Evolutionary conservation across 2,113 vertebrate species (phyloP), one percentile per base, ranked within the genome.

Genomic region (Neogobius melanostomus): DNA sequence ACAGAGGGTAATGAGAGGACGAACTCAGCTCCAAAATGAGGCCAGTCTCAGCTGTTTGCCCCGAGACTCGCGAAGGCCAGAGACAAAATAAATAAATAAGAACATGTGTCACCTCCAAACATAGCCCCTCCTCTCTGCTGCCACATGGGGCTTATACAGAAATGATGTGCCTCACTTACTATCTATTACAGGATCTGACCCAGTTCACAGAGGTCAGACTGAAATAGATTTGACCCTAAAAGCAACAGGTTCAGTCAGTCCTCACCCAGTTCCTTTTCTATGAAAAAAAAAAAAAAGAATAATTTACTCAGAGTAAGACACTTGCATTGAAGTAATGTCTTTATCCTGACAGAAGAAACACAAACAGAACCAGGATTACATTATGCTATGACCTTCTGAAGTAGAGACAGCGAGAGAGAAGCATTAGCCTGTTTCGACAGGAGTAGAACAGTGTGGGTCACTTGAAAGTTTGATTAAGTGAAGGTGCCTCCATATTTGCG

Each of bases 41-140:
- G 56, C 69, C 82, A 82, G 90, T 60, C 89, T 76, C 90, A 91
- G 87, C 90, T 91, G 90, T 90, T 90, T 1, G 90, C 90, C 89
- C 56, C 79, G 63, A 89, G 89, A 85, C 82, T 82, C 28, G 46
- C 77, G 78, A 86, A 76, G 76, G 68, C 75, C 66, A 66, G 51
- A 49, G 66, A 85, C 80, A 83, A 78, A n/a, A 63, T 45, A 63
- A 10, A 63, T 59, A 59, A 36, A 36, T 36, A 61, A 61, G 85
- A 72, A 62, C 79, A 81, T 77, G 80, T 84, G 86, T 85, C 87
- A 88, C 78, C 76, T 85, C 72, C 47, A 73, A 73, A 76, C 75
- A 72, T 59, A 61, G 0, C 64, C 74, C 64, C 47, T 67, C 69
- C 45, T 57, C 56, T 49, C 17, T 62, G 75, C 6, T 16, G 52